A percentile compares a stretch with the other conserved stretches of the same genome.
phyloP scores from a whole-genome alignment of 2,797 vertebrate species.

The Poecilia velifera region DNA sequence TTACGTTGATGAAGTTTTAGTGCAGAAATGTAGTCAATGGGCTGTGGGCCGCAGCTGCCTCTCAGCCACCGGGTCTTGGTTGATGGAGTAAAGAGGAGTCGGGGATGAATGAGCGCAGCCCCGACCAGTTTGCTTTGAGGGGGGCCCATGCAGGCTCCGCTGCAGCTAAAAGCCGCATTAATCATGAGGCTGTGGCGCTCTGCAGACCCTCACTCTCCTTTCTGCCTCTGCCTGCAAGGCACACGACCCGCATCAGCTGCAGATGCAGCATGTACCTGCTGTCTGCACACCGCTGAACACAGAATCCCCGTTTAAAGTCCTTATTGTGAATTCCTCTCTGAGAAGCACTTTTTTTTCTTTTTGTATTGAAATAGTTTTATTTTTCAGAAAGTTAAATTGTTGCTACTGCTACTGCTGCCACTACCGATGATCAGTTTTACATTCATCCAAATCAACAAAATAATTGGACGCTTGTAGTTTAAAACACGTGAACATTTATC shows the following conservation, averaged over 20 bases:
- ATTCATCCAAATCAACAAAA: neutral
- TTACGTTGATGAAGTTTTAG: slow-evolving; percentile 36
- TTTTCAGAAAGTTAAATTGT: neutral
- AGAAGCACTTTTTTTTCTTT: neutral
- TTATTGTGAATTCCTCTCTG: neutral
- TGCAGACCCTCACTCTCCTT: slow-evolving; percentile 61
- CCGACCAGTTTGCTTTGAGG: slow-evolving; percentile 61
- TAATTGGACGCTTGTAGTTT: too few species aligned
- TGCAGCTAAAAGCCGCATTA: slow-evolving; percentile 81
- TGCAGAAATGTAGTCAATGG: slow-evolving; percentile 35
- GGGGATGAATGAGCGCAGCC: slow-evolving; percentile 46
- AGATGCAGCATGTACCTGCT: neutral
- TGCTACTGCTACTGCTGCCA: too few species aligned
- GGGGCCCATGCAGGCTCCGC: slow-evolving; percentile 58
- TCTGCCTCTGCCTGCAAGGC: slow-evolving; percentile 15
- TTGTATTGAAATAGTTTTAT: neutral
- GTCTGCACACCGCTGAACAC: neutral
- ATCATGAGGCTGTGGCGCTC: slow-evolving; percentile 71
- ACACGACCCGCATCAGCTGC: slow-evolving; percentile 23
- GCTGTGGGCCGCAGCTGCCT: slow-evolving; percentile 20
- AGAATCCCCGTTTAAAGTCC: neutral
- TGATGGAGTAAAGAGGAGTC: slow-evolving; percentile 12
- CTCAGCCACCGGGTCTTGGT: slow-evolving; percentile 25
- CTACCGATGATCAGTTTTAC: neutral
- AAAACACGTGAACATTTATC: neutral